Conservation (phyloP, 2,888 invertebrate genomes). For the Reticulitermes lucifugus region DNA sequence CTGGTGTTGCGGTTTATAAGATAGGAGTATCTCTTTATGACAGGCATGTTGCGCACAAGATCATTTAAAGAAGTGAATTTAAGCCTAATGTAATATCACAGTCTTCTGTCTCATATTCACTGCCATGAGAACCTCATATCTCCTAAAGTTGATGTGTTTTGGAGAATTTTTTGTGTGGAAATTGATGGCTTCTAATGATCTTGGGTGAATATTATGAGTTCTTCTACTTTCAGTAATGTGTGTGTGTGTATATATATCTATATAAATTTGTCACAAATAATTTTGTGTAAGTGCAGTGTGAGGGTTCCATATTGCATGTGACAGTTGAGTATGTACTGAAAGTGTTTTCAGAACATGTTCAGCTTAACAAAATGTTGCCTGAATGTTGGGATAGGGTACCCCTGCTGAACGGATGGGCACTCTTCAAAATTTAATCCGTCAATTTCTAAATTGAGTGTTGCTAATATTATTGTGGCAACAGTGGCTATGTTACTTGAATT, state of each 20-base stretch:
- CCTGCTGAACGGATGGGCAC: slow-evolving; percentile 66
- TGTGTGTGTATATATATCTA: not conserved
- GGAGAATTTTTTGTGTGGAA: not conserved
- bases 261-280: not conserved
- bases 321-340: slow-evolving; percentile 28
- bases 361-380: slow-evolving; percentile 72
- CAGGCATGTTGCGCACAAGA: not conserved
- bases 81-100: no score
- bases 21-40: slow-evolving; percentile 1
- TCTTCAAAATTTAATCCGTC: slow-evolving; percentile 13
- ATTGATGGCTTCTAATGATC: not conserved
- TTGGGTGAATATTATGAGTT: not conserved
- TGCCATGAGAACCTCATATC: no score
- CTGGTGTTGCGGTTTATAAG: no score
- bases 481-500: slow-evolving; percentile 32
- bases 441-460: not conserved
- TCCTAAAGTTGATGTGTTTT: not conserved
- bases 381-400: slow-evolving; percentile 99
- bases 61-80: not conserved
- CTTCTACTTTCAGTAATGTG: no score
- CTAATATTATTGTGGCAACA: not conserved
- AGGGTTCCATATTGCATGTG: not conserved
- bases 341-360: slow-evolving; percentile 36
- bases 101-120: no score
- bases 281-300: not conserved